A percentile compares a stretch with the other conserved stretches of the same genome.
phyloP scores from a whole-genome alignment of 2,888 invertebrate species.

The Allygus modestus region DNA sequence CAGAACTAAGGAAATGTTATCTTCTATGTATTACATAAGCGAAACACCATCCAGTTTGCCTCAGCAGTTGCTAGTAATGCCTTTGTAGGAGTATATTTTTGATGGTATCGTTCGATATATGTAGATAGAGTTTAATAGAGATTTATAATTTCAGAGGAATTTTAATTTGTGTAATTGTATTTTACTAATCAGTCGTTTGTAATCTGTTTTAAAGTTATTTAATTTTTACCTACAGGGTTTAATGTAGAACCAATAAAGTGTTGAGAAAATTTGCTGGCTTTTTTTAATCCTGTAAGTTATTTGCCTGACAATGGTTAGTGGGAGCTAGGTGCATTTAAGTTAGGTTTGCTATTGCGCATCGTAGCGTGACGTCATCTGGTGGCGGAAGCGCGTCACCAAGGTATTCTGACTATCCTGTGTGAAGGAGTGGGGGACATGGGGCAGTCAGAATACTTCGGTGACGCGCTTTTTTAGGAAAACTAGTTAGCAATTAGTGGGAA shows the following conservation, averaged over 20 bases:
- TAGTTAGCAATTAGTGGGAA: too few relatives aligned
- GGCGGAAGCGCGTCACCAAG: too few relatives aligned
- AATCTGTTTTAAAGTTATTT: slow-evolving; percentile 13
- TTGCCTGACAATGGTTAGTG: too few relatives aligned
- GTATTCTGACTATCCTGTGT: too few relatives aligned
- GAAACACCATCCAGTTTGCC: slow-evolving; percentile 1
- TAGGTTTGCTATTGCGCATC: too few relatives aligned
- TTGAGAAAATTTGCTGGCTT: slow-evolving; percentile 7
- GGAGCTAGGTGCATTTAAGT: too few relatives aligned
- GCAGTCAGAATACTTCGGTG: too few relatives aligned
- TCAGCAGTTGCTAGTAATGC: neutral
- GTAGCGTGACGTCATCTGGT: too few relatives aligned
- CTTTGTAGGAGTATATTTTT: slow-evolving; percentile 25
- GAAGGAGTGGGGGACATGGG: too few relatives aligned
- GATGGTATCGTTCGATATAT: neutral
- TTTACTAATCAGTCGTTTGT: slow-evolving; percentile 17
- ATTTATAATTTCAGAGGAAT: slow-evolving; percentile 5
- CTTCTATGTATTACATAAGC: neutral
- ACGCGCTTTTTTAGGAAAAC: too few relatives aligned
- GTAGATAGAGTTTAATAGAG: neutral
- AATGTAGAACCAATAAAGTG: slow-evolving; percentile 12
- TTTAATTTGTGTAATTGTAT: neutral
- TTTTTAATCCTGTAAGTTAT: too few relatives aligned
- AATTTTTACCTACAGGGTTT: slow-evolving; percentile 26
- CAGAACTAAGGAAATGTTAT: neutral